phyloP scores from a whole-genome alignment of 2,888 invertebrate genomes.

The Augochlorella aurata region DNA sequence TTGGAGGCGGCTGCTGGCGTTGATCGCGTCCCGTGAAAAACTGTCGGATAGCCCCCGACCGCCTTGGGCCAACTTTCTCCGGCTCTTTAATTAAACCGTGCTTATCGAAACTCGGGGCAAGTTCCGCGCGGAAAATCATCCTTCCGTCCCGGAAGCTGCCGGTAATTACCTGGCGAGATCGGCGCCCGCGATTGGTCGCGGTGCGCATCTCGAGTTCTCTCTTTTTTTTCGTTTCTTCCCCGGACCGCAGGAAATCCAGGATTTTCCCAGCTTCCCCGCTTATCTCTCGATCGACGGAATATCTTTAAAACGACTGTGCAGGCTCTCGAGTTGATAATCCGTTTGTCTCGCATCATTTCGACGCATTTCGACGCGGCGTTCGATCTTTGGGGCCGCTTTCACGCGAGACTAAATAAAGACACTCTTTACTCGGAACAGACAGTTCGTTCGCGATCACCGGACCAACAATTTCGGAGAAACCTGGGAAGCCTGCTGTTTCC shows the following conservation, averaged over 20 bases:
- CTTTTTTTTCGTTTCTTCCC: not conserved
- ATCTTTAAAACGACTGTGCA: not conserved
- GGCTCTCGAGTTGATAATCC: no score
- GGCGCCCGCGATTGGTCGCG: slow-evolving; percentile 2
- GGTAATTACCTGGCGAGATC: slow-evolving; percentile 28
- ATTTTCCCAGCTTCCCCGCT: slow-evolving; percentile 2
- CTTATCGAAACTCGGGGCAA: slow-evolving; percentile 27
- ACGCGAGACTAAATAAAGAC: no score
- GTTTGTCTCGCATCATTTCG: no score
- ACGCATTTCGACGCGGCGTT: no score
- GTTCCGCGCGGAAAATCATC: slow-evolving; percentile 25
- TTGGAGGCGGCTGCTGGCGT: not conserved
- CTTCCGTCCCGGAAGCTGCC: not conserved
- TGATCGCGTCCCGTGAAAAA: slow-evolving; percentile 8
- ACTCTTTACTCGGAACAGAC: no score
- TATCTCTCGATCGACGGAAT: not conserved
- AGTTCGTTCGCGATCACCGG: no score
- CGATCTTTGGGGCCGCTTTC: no score
- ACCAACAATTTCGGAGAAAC: no score
- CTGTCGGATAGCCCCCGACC: not conserved
- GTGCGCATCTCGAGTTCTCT: not conserved
- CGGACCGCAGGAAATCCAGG: not conserved
- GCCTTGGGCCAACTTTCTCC: slow-evolving; percentile 13
- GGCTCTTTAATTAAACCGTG: slow-evolving; percentile 34
- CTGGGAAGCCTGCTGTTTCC: no score